Evolutionary conservation across 2,888 invertebrate species (phyloP).

Genomic region (Nemoura dubitans): DNA sequence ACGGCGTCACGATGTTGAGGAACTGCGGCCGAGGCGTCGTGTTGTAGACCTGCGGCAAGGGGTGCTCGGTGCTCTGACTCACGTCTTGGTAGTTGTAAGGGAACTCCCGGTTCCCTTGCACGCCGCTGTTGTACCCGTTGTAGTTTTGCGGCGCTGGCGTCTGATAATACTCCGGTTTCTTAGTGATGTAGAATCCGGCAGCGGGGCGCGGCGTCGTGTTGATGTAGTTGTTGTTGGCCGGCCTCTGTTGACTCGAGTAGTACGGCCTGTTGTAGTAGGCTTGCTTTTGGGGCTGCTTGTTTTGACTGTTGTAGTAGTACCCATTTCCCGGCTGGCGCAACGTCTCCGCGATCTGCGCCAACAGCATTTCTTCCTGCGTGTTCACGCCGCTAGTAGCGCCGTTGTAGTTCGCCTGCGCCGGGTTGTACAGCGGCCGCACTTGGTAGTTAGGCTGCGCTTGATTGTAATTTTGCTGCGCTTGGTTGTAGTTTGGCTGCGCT

Average conservation of each 20-base stretch:
- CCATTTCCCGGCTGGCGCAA: constrained; percentile 34
- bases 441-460: background rate
- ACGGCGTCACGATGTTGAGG: background rate
- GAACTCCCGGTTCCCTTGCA: background rate
- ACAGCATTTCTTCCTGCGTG: constrained; percentile 19
- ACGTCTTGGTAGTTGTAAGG: constrained; percentile 37
- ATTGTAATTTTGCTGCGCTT: too few relatives aligned
- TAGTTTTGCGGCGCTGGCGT: constrained; percentile 49
- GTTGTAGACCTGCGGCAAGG: constrained; percentile 53
- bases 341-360: constrained; percentile 32
- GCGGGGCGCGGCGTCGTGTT: constrained; percentile 47
- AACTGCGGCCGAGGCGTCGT: constrained; percentile 49
- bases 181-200: constrained; percentile 52
- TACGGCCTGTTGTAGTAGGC: constrained; percentile 17
- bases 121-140: constrained; percentile 49
- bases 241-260: constrained; percentile 54
- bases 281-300: constrained; percentile 1
- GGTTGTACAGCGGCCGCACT: background rate
- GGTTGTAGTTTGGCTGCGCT: too few relatives aligned
- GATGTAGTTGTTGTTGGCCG: constrained; percentile 49
- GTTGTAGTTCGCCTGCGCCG: background rate
- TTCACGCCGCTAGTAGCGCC: background rate
- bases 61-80: constrained; percentile 45
- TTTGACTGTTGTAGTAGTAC: constrained; percentile 10
- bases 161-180: constrained; percentile 50